A percentile compares a stretch with the other conserved stretches of the same genome.
Evolutionary conservation across 2,888 invertebrate genomes (phyloP).

Genomic region (Flabesymbios commensalis): DNA sequence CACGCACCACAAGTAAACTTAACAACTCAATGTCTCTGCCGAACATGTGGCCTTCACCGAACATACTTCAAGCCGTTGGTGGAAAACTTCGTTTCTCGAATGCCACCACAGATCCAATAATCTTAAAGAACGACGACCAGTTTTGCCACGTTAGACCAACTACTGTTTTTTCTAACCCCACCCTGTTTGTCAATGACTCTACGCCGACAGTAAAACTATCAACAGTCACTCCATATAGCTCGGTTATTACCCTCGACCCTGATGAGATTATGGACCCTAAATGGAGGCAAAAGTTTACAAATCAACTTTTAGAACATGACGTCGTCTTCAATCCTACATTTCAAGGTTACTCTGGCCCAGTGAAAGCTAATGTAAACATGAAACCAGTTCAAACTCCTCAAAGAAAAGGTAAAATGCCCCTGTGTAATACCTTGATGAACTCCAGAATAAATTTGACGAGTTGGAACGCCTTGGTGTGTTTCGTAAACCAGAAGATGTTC

Average conservation of each 20-base stretch:
- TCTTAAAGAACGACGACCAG: no score
- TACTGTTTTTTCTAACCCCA: no score
- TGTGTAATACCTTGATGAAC: slow-evolving; percentile 15
- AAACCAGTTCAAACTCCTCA: slow-evolving; percentile 11
- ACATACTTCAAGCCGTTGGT: no score
- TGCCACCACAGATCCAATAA: no score
- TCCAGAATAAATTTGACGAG: slow-evolving; percentile 17
- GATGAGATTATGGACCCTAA: not conserved
- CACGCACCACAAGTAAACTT: no score
- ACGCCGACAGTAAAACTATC: not conserved
- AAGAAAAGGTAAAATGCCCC: slow-evolving; percentile 20
- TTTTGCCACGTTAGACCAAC: no score
- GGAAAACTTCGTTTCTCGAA: no score
- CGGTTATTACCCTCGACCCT: not conserved
- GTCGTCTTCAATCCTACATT: slow-evolving; percentile 1
- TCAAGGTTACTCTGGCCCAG: not conserved
- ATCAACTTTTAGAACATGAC: not conserved
- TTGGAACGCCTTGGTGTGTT: slow-evolving; percentile 6
- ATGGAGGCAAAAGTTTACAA: not conserved
- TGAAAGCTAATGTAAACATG: slow-evolving; percentile 6
- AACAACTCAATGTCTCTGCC: no score
- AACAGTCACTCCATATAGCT: not conserved
- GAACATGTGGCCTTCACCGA: no score
- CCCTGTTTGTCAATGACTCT: no score
- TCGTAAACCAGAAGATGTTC: slow-evolving; percentile 7